phyloP scores from a whole-genome alignment of 2,113 vertebrate species.

The Pheucticus melanocephalus region DNA sequence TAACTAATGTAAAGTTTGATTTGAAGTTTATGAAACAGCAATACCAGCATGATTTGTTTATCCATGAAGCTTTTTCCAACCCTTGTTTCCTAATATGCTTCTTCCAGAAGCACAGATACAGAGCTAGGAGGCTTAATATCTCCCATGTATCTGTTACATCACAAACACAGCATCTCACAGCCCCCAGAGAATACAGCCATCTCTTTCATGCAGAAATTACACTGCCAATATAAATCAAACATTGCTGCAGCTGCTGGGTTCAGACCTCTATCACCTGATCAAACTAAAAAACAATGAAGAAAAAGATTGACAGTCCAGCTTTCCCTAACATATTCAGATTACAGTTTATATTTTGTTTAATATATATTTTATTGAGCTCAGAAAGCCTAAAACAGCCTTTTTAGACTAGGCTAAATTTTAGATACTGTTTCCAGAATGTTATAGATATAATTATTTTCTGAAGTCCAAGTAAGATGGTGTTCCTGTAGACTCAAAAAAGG shows the following conservation, averaged over 20 bases:
- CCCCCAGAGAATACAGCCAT: background rate
- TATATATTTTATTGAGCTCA: background rate
- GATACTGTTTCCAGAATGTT: background rate
- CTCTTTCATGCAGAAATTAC: background rate
- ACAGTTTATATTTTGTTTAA: background rate
- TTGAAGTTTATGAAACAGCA: background rate
- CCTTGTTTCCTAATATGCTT: background rate
- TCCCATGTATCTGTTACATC: background rate
- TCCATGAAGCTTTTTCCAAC: background rate
- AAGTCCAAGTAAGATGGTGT: background rate
- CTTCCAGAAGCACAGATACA: background rate
- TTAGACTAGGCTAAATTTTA: background rate
- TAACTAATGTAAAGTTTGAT: background rate
- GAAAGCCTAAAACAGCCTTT: background rate
- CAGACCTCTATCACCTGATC: background rate
- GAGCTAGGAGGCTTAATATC: background rate
- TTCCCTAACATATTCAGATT: background rate
- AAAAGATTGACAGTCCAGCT: background rate
- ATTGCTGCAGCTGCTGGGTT: background rate
- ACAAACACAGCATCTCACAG: background rate
- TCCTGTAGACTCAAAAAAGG: background rate
- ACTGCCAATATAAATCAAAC: background rate
- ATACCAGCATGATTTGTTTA: background rate
- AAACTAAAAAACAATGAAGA: background rate
- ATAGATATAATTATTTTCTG: background rate